Conservation (phyloP, 2,113 vertebrate species). For the Gadus chalcogrammus region DNA sequence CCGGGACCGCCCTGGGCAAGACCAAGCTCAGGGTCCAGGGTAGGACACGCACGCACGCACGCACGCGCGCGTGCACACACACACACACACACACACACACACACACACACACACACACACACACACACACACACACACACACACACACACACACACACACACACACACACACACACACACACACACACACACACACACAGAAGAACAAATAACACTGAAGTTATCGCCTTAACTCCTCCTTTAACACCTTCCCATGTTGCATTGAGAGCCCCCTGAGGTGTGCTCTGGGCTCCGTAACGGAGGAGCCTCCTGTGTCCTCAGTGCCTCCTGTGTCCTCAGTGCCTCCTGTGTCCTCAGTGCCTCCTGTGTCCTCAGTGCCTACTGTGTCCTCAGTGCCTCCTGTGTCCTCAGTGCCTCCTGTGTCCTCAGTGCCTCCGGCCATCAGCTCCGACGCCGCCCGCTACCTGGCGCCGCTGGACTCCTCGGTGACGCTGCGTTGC, state of each 20-base stretch:
- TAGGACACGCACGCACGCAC: constrained; percentile 40
- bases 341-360: constrained; percentile 73
- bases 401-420: constrained; percentile 67
- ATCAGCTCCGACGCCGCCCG: constrained; percentile 72
- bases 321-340: no score
- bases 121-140: neutral
- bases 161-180: neutral
- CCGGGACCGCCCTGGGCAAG: constrained; percentile 91
- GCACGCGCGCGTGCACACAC: neutral
- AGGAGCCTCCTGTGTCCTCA: no score
- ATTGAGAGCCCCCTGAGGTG: no score
- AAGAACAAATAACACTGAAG: no score
- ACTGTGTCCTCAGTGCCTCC: no score
- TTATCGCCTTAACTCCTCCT: no score
- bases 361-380: constrained; percentile 75
- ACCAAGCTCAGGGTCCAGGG: constrained; percentile 94
- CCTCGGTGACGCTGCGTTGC: constrained; percentile 82
- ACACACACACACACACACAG: no score
- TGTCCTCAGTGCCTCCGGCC: constrained; percentile 81
- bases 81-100: neutral
- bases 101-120: neutral
- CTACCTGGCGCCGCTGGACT: constrained; percentile 76
- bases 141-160: neutral
- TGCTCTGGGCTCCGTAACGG: no score
- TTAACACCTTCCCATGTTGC: neutral